A percentile compares a stretch with the other conserved stretches of the same genome.
Evolutionary conservation across 2,797 vertebrate species (phyloP).

Genomic region (Triplophysa yarkandensis): DNA sequence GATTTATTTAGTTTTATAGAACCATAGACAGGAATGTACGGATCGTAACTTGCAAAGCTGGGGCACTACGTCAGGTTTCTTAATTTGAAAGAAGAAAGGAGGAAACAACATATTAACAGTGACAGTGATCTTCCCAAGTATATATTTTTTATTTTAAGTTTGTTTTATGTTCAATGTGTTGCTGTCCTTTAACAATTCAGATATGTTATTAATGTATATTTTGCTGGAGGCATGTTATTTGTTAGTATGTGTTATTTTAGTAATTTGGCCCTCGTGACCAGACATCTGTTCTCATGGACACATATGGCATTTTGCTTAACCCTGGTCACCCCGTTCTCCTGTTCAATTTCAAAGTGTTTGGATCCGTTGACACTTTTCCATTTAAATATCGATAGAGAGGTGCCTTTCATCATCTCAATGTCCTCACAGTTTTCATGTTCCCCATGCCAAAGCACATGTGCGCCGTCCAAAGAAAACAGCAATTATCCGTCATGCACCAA

Average conservation of each 20-base stretch:
- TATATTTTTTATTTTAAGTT: background rate
- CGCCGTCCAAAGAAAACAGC: slow-evolving; percentile 55
- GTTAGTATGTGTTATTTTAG: background rate
- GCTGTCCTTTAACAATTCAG: background rate
- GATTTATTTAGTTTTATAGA: too few species aligned
- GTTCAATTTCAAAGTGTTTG: slow-evolving; percentile 41
- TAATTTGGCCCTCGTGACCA: background rate
- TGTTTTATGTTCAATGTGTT: background rate
- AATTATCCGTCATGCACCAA: slow-evolving; percentile 42
- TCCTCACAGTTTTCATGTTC: slow-evolving; percentile 28
- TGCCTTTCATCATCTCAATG: slow-evolving; percentile 42
- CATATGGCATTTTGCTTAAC: slow-evolving; percentile 12
- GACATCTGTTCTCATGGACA: background rate
- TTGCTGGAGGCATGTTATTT: background rate
- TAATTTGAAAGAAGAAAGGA: too few species aligned
- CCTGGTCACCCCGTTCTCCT: slow-evolving; percentile 8
- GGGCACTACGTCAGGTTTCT: too few species aligned
- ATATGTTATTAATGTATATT: background rate
- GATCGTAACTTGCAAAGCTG: too few species aligned
- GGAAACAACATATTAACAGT: too few species aligned
- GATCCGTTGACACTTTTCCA: slow-evolving; percentile 42
- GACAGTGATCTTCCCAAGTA: too few species aligned
- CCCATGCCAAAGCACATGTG: slow-evolving; percentile 17
- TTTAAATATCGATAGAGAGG: slow-evolving; percentile 25
- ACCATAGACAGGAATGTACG: too few species aligned